phyloP scores from a whole-genome alignment of 2,888 invertebrate genomes.

The Cerastis rubricosa region DNA sequence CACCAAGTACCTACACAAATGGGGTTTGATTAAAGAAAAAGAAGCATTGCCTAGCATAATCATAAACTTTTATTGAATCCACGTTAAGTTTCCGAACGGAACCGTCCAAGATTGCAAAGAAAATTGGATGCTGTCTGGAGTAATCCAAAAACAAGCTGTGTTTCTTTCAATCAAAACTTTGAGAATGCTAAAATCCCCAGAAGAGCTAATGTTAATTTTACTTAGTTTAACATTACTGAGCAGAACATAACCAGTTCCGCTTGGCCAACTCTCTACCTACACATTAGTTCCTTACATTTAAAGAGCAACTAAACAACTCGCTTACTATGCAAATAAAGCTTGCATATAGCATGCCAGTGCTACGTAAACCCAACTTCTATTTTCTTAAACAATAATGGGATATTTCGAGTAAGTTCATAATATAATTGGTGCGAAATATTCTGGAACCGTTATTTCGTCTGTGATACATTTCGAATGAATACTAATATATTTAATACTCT shows the following conservation, averaged over 20 bases:
- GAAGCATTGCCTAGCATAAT: slow-evolving; percentile 37
- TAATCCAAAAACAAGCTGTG: slow-evolving; percentile 41
- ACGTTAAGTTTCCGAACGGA: slow-evolving; percentile 42
- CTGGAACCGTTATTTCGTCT: slow-evolving; percentile 56
- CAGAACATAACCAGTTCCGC: slow-evolving; percentile 75
- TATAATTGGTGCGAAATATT: slow-evolving; percentile 59
- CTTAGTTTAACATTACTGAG: slow-evolving; percentile 70
- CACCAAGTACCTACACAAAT: slow-evolving; percentile 63
- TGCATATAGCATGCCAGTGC: slow-evolving; percentile 72
- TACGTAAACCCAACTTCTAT: slow-evolving; percentile 72
- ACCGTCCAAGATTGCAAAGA: slow-evolving; percentile 35
- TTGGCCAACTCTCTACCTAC: slow-evolving; percentile 76
- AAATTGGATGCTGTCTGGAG: slow-evolving; percentile 42
- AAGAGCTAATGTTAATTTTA: slow-evolving; percentile 67
- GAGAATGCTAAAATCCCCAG: slow-evolving; percentile 32
- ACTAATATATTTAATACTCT: slow-evolving; percentile 73
- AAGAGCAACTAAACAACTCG: slow-evolving; percentile 79
- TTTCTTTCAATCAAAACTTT: slow-evolving; percentile 55
- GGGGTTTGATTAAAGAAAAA: slow-evolving; percentile 54
- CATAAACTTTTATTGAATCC: slow-evolving; percentile 52
- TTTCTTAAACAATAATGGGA: slow-evolving; percentile 66
- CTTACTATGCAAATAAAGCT: slow-evolving; percentile 82
- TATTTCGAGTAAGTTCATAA: slow-evolving; percentile 56
- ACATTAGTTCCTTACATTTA: slow-evolving; percentile 79
- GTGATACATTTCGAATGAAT: slow-evolving; percentile 66